Evolutionary conservation across 35 echinoderm and acorn worm genomes (phyloP).

Genomic region (Heliocidaris tuberculata): DNA sequence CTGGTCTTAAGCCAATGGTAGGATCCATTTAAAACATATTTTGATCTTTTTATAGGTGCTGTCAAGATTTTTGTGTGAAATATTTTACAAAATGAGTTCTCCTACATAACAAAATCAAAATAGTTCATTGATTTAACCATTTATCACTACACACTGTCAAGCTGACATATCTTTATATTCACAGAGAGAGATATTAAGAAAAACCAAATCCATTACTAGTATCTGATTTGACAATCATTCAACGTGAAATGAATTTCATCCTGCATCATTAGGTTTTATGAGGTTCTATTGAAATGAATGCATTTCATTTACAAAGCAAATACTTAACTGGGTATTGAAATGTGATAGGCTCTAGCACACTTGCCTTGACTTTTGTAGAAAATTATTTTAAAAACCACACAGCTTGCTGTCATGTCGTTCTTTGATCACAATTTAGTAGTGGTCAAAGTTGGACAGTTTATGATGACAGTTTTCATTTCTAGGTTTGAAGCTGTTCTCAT

Average conservation of each 20-base stretch:
- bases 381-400: background rate
- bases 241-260: background rate
- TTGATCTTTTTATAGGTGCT: background rate
- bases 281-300: background rate
- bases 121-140: background rate
- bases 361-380: background rate
- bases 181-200: background rate
- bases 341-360: background rate
- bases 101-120: background rate
- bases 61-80: background rate
- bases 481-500: too few species aligned
- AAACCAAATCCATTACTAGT: background rate
- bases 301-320: background rate
- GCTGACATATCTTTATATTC: background rate
- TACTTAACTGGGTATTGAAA: background rate
- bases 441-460: too few species aligned
- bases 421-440: too few species aligned
- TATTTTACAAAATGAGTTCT: background rate
- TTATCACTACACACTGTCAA: background rate
- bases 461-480: too few species aligned
- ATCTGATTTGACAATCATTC: background rate
- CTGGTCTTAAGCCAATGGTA: too few species aligned
- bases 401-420: background rate
- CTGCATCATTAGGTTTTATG: slow-evolving; percentile 17
- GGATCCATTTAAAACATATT: background rate